Base-by-base conservation (phyloP, 1,140 invertebrate species). In the Neodiprion pinetum region DNA sequence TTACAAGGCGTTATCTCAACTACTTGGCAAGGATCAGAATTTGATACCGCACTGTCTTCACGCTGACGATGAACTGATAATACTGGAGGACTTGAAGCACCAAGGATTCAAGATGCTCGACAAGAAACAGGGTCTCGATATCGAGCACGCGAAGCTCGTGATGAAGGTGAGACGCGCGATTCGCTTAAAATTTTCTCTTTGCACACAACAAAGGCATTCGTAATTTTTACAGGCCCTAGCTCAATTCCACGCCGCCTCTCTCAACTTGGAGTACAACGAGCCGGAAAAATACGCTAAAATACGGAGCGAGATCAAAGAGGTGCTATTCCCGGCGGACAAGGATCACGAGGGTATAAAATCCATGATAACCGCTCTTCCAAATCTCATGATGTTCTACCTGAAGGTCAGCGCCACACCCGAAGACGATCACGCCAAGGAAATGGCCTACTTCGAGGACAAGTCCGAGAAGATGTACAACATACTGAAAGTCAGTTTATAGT, bases 61-160 rank as follows among this genome's bases (percentile, higher is more conserved):
- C 49, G 70, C 74, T 17, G 78, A 80, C 14, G 40, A 49, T 10
- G 72, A 76, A 12, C 73, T 81, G 11, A 77, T 84, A 12, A 77
- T 86, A 11, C 78, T 87, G 77, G 78, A 84, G 66, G 86, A 87
- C 73, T 74, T 87, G 1, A 70, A 75, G 40, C 77, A 78, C 7
- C 71, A 23, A n/a, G 83, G 83, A 9, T 85, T 78, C 72, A n/a
- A 10, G 9, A 82, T 85, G 79, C 74, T 74, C 1, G 79, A 84
- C 53, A 74, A 80, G 48, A 14, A 73, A 10, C 70, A 70, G 65
- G 82, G 83, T 9, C 74, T 84, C 12, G 80, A 84, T 72, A 50
- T 81, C 8, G 78, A 80, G 10, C 84, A 86, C 40, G 74, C 80
- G 8, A 68, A 74, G n/a, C 48, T 82, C 10, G 82, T 80, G 14